Percentiles rank a stretch among this genome's conserved stretches.
Evolutionary conservation across 1,140 invertebrate species (phyloP).

Genomic region (Drosophila pachea): DNA sequence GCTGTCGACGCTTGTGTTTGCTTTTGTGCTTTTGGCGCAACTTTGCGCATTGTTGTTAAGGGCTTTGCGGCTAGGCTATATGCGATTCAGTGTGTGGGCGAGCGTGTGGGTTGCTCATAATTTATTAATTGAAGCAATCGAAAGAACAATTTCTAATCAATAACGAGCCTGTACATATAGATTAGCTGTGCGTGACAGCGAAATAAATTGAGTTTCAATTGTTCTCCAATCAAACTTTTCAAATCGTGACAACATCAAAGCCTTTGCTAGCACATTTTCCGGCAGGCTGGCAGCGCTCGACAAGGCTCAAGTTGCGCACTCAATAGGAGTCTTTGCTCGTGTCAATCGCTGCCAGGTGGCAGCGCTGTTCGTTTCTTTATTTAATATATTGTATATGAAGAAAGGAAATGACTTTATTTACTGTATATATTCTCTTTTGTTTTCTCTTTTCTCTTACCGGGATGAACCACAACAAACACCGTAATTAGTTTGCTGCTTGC

Average conservation of each 20-base stretch:
- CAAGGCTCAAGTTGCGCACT: not conserved
- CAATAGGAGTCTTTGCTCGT: not conserved
- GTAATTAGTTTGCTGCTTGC: slow-evolving; percentile 4
- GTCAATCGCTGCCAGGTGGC: not conserved
- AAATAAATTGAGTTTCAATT: not conserved
- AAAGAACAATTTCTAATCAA: slow-evolving; percentile 1
- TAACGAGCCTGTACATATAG: not conserved
- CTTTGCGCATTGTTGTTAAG: slow-evolving; percentile 11
- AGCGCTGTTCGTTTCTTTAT: not conserved
- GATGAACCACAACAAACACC: not conserved
- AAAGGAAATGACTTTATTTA: no score
- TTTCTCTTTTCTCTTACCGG: no score
- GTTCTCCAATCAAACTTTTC: not conserved
- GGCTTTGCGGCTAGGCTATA: not conserved
- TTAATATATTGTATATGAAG: not conserved
- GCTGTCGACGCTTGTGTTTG: slow-evolving; percentile 1
- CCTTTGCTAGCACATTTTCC: not conserved
- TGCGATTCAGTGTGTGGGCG: not conserved
- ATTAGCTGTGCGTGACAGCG: not conserved
- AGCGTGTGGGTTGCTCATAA: not conserved
- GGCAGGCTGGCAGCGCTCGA: not conserved
- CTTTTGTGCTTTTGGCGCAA: slow-evolving; percentile 9
- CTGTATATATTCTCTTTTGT: no score
- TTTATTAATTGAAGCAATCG: slow-evolving; percentile 2
- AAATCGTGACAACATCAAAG: not conserved